Evolutionary conservation across 2,797 vertebrate genomes (phyloP), one percentile per base, ranked within the genome.

Genomic region (Cephalopachus bancanus): DNA sequence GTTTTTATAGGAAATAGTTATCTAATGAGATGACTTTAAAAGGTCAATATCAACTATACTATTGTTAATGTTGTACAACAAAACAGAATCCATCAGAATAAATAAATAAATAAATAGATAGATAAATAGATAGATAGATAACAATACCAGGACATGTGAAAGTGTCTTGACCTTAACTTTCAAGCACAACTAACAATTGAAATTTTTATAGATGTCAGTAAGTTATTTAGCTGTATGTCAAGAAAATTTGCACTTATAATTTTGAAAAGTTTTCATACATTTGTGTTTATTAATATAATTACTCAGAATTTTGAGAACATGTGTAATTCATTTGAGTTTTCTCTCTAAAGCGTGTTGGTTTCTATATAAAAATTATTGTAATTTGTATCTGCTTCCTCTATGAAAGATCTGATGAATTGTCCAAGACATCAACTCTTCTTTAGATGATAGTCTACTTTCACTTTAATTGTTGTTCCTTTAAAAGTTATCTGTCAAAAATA

Each of bases 401-500:
- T 11, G 9, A 9, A 69, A 6, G 19, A 24, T 60, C 5, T 60
- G 9, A 9, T 71, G 67, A 19, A 53, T 19, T 93, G 19, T 55
- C 20, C 76, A 37, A 37, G 5, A 37, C 26, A 55, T 51, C 30
- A 62, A 30, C 0, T 74, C 28, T 7, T 72, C 28, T 62, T 53
- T 15, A 28, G 12, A 24, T n/a, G 30, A 28, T 28, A 53, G 37
- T 78, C 90, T 44, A 67, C 7, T 71, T 14, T 72, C 74, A 57
- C 6, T 76, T 71, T 51, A 79, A 37, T 81, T 88, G 33, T 11
- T 96, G 16, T 10, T 65, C 17, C 10, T 76, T 89, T 81, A 60
- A 92, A 95, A 75, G 53, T 16, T 20, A 74, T 62, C 19, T 93
- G 33, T 26, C 15, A 76, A 75, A 93, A 91, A 49, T 72, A 64